Evolutionary conservation across 1,140 invertebrate species (phyloP).

Genomic region (Phymorhynchus buccinoides): DNA sequence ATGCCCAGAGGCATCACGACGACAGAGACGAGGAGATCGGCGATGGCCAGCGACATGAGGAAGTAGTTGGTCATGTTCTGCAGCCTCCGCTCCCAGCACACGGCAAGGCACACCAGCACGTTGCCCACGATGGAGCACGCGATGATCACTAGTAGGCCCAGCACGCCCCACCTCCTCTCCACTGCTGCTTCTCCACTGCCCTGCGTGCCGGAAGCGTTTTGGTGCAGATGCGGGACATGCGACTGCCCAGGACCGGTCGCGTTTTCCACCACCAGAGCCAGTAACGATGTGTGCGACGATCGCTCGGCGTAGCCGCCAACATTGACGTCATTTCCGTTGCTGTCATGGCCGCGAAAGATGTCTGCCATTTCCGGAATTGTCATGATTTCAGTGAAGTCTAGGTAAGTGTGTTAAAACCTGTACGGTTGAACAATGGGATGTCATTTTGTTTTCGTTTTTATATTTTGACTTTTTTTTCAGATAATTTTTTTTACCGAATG

Average conservation of each 20-base stretch:
- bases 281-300: neutral
- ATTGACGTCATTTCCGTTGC: neutral
- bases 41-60: conserved; percentile 95
- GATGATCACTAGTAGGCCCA: conserved; percentile 78
- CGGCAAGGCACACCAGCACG: conserved; percentile 94
- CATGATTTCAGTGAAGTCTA: neutral
- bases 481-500: neutral
- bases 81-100: conserved; percentile 95
- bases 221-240: neutral
- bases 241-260: neutral
- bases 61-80: conserved; percentile 98
- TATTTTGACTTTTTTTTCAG: neutral
- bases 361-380: neutral
- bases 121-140: conserved; percentile 91
- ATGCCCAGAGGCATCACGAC: conserved; percentile 97
- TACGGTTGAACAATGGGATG: neutral
- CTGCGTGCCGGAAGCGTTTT: neutral
- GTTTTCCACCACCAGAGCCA: neutral
- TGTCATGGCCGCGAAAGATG: neutral
- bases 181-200: neutral
- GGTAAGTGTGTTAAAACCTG: neutral
- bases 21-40: conserved; percentile 94
- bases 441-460: neutral
- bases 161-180: conserved; percentile 59
- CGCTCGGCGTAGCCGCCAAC: neutral